Evolutionary conservation across 2,888 invertebrate genomes (phyloP), one percentile per base, ranked within the genome.

Genomic region (Subacronicta megacephala): DNA sequence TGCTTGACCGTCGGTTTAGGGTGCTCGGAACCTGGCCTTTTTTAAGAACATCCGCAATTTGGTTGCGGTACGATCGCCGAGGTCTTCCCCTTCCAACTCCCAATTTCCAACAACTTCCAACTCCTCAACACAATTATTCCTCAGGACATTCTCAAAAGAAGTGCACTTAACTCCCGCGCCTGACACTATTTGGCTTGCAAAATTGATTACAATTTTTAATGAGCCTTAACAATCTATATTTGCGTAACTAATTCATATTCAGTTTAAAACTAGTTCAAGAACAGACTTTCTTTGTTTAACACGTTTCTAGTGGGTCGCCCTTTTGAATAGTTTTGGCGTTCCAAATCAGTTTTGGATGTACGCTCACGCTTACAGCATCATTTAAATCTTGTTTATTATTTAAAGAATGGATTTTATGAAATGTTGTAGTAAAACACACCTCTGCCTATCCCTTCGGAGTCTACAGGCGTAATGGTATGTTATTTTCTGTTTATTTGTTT

Each of bases 221-320:
- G 58, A 57, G 41, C 61, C 71, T 67, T 72, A 77, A 61, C 37
- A 71, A 65, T 69, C 40, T 63, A 62, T 63, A 62, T 76, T 77
- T 72, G 72, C 72, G 69, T 72, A 73, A 81, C 72, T 52, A 56
- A 77, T 75, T 72, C 72, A 80, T 83, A 71, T 76, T 74, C 64
- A 76, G 50, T 56, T 43, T 12, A 47, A 54, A 82, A 72, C 68
- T 81, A 74, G 84, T 78, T 80, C 84, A 83, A 79, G 81, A 77
- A 71, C 81, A 50, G 57, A 81, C 84, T 84, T 84, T 84, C 84
- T 82, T 81, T 72, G 72, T 72, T 65, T 63, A 33, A 52, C 45
- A 64, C 17, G 47, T 40, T 54, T 58, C 49, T 53, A 49, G 54
- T 7, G 40, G 50, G 17, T 52, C 44, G 41, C 26, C 26, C 50